Evolutionary conservation across 2,888 invertebrate species (phyloP).

Genomic region (Aspidiotus destructor): DNA sequence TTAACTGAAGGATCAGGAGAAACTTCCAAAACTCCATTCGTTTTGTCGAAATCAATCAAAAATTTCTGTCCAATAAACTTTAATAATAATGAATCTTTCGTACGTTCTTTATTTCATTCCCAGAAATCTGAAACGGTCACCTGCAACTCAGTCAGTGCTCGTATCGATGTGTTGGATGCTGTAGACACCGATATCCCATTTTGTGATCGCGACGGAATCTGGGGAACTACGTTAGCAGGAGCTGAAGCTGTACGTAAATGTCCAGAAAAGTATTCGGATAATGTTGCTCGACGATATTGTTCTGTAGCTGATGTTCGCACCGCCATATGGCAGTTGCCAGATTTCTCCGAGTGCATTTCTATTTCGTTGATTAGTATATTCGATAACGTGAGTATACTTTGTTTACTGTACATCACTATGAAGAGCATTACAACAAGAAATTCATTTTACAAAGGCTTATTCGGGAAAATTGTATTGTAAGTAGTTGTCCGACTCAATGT

Average conservation of each 20-base stretch:
- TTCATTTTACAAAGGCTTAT: not conserved
- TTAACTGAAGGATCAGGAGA: too few species aligned
- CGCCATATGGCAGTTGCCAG: constrained; percentile 64
- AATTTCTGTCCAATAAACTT: too few species aligned
- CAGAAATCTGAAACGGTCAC: constrained; percentile 69
- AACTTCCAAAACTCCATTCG: too few species aligned
- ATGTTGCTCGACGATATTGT: constrained; percentile 49
- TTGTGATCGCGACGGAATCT: constrained; percentile 45
- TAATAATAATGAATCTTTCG: too few species aligned
- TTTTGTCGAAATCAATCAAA: too few species aligned
- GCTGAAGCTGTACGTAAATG: constrained; percentile 35
- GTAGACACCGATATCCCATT: constrained; percentile 50
- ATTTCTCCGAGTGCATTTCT: constrained; percentile 64
- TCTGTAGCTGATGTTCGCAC: constrained; percentile 52
- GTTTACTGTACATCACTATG: too few species aligned
- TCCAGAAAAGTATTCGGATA: constrained; percentile 38
- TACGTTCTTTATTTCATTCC: constrained; percentile 35
- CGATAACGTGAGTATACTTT: constrained; percentile 49
- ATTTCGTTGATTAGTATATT: constrained; percentile 44
- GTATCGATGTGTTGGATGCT: constrained; percentile 56
- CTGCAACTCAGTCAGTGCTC: constrained; percentile 47
- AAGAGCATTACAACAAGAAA: not conserved
- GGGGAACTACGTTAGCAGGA: constrained; percentile 33
- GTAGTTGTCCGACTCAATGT: too few species aligned
- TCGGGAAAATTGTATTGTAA: too few species aligned